These are phyloP conservation scores for Micromys minutus DNA, from an alignment of 2,113 vertebrate genomes.

Conservation along the genomic window DNA sequence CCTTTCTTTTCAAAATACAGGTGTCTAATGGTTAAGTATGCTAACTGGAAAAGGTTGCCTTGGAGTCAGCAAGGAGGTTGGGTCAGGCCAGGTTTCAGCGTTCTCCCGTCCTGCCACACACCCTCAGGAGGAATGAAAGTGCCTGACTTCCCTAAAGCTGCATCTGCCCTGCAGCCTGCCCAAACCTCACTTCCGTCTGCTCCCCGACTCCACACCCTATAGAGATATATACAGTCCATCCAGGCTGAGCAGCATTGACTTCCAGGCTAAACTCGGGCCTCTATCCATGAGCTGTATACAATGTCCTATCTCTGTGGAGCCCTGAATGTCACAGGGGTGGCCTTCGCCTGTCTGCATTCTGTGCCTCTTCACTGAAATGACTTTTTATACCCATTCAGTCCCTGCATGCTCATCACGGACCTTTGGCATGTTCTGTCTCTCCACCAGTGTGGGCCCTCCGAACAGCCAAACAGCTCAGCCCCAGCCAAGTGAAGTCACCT, in stretches of 20 bases:
- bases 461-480: too few relatives aligned
- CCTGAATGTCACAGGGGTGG: fast-evolving
- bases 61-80: background rate
- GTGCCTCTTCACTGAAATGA: background rate
- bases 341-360: fast-evolving
- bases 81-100: background rate
- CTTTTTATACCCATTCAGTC: background rate
- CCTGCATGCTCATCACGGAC: background rate
- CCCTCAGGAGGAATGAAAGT: background rate
- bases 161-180: background rate
- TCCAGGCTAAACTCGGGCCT: background rate
- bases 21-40: background rate
- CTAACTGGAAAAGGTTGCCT: background rate
- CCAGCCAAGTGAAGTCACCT: background rate
- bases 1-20: background rate
- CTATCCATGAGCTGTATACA: fast-evolving
- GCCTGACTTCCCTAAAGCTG: background rate
- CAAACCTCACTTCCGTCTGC: background rate
- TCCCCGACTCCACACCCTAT: background rate
- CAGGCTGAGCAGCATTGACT: background rate
- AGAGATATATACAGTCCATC: background rate
- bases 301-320: too few relatives aligned
- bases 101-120: fast-evolving
- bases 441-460: background rate
- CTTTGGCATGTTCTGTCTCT: background rate